These are phyloP conservation scores for Periphyllus acericola DNA, from an alignment of 2,888 invertebrate species.

Conservation along the genomic window DNA sequence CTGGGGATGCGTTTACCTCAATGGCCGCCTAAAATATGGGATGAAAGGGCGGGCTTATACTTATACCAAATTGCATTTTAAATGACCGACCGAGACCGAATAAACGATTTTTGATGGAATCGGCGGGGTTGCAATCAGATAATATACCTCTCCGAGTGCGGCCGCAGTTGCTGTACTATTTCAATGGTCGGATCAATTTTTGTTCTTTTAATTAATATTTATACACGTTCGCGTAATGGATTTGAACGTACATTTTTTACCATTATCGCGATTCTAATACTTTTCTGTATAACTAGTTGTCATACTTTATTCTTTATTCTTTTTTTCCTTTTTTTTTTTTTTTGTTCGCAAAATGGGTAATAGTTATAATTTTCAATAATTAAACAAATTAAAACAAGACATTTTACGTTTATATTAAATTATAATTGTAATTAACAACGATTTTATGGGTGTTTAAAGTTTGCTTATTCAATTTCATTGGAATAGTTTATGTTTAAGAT, in stretches of 20 bases:
- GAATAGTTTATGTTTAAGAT: neutral
- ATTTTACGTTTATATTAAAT: neutral
- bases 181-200: no score
- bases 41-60: neutral
- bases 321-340: no score
- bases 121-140: neutral
- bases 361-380: neutral
- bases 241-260: no score
- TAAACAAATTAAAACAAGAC: neutral
- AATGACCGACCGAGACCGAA: neutral
- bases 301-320: neutral
- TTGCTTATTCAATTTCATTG: conserved; percentile 9
- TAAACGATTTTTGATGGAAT: conserved; percentile 5
- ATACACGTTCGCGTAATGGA: no score
- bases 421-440: neutral
- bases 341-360: neutral
- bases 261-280: no score
- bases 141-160: no score
- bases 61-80: conserved; percentile 10
- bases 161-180: no score
- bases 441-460: conserved; percentile 11
- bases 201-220: no score
- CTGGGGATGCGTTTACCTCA: neutral
- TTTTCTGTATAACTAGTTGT: no score
- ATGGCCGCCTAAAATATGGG: neutral